Base-by-base conservation (phyloP, 2,113 vertebrate species). In the Platichthys stellatus region DNA sequence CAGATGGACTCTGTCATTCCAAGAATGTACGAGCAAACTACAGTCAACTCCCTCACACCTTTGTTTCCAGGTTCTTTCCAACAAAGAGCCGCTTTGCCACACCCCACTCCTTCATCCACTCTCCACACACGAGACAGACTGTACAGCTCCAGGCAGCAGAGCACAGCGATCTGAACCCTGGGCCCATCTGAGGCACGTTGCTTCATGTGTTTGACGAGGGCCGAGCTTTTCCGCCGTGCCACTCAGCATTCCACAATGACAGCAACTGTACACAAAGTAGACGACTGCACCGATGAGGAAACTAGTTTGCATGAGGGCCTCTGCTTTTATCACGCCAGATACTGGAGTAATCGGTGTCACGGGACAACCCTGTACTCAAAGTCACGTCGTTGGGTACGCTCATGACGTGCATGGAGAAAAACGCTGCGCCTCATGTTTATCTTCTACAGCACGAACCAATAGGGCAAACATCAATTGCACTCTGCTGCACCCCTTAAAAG, bases 251-350 rank as follows among this genome's bases (percentile, higher is more conserved):
- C 81, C 76, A 51, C 80, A 17, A 71, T 70, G 71, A 79, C 68
- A 70, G 74, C 59, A 77, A 70, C 83, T 70, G 54, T 75, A 84
- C 23, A 87, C 85, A 91, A 88, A 90, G 89, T 67, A 72, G 80
- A 67, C 66, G 5, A 26, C 74, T 24, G 14, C 59, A 14, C 72
- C 43, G 64, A 28, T 47, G 53, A 21, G 2, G n/a, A 49, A n/a
- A 56, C 64, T 54, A 54, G 15, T 93, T 93, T 92, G 88, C 86
- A 89, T 92, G 81, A 80, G 40, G 63, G 68, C 54, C 53, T 83
- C 63, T 20, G 59, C 78, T 72, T 7, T 82, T 74, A 69, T 56
- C 64, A 21, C 77, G 93, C 86, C 85, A 93, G 92, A 93, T 83
- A 28, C 61, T 2, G 40, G 59, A 60, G 49, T 45, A 40, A 3